These are phyloP conservation scores for Peromyscus attwateri DNA, from an alignment of 2,797 vertebrate species.

Conservation along the genomic window DNA sequence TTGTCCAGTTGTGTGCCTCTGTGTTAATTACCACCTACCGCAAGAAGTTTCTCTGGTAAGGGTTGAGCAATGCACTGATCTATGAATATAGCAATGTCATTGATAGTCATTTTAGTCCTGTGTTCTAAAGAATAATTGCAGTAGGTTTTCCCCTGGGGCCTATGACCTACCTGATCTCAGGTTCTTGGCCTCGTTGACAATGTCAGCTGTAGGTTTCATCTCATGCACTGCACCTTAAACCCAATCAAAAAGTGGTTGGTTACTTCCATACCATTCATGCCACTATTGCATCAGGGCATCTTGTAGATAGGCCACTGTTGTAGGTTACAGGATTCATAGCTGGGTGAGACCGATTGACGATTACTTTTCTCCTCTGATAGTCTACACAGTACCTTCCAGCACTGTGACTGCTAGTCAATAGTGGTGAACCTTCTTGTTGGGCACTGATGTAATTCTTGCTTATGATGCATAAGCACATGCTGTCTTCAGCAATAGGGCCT, in stretches of 20 bases:
- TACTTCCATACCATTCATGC: neutral
- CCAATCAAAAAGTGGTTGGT: neutral
- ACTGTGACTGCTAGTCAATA: too few relatives aligned
- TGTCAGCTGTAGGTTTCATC: neutral
- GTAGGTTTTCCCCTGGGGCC: neutral
- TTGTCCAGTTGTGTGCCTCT: neutral
- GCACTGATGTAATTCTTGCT: neutral
- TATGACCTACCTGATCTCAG: neutral
- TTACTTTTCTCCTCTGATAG: neutral
- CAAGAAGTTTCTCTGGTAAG: neutral
- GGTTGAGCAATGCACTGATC: neutral
- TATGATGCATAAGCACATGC: neutral
- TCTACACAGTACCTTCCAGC: too few relatives aligned
- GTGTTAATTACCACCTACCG: neutral
- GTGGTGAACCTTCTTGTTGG: neutral
- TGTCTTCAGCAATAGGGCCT: neutral
- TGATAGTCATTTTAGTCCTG: neutral
- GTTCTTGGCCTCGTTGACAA: neutral
- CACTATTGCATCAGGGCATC: too few relatives aligned
- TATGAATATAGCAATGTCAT: neutral
- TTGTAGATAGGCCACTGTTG: neutral
- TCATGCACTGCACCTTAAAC: neutral
- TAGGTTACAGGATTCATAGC: neutral
- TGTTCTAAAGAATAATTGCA: neutral
- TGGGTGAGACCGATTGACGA: neutral